Evolutionary conservation across 2,113 vertebrate species (phyloP), one percentile per base, ranked within the genome.

Genomic region (Prionailurus viverrinus): DNA sequence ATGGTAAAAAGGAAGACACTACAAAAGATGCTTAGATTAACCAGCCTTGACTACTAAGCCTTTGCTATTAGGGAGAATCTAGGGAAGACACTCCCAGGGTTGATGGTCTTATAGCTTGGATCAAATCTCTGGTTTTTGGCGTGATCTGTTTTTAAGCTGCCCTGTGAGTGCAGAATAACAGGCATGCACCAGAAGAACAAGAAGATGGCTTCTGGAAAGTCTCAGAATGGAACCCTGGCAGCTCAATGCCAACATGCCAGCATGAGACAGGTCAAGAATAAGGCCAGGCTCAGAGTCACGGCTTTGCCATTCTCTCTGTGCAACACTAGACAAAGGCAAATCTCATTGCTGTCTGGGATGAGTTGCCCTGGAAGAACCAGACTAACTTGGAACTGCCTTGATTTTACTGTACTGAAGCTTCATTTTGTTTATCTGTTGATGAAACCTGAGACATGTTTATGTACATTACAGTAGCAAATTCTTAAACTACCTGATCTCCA

Each of bases 1-100:
- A 90, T 96, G 96, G 94, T 84, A 93, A 55, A 81, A 89, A 71
- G 66, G 27, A 97, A 97, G 53, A 79, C 58, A 58, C 71, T 78
- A 27, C 33, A n/a, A 81, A 95, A 97, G 81, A 93, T 61, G 81
- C 78, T 91, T 69, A 1, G 61, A 51, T 92, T 91, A 79, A 73
- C 84, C 85, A 65, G 51, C n/a, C 27, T 23, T 91, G 78, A 88
- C 94, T 89, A 36, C 69, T 79, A 36, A 92, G 58, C 36, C 91
- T 74, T 91, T 87, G 81, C 45, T 45, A 79, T 74, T 39, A 45
- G 36, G 33, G 29, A 96, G 55, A 92, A 41, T 78, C 68, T 80
- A 81, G 39, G 18, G 7, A 80, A 96, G 82, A 92, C 58, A 90
- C 39, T 78, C 94, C 29, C 48, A 96, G 58, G 85, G 76, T 82